These are phyloP conservation scores for Zaprionus capensis DNA, from an alignment of 1,140 invertebrate species.

Conservation along the genomic window DNA sequence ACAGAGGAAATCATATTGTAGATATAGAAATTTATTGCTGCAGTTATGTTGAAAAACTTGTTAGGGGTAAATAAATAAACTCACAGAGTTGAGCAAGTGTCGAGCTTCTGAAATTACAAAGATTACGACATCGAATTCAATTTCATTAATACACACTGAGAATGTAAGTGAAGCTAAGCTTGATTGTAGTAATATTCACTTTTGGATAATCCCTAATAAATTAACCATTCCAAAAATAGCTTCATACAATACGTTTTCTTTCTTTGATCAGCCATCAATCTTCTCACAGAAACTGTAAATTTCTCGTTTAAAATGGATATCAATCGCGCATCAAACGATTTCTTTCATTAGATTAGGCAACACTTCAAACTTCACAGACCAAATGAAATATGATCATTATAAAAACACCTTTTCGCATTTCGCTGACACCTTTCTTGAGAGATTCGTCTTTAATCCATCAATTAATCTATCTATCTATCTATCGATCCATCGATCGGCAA, in stretches of 20 bases:
- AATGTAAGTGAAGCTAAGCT: not conserved
- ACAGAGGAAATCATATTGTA: slow-evolving; percentile 62
- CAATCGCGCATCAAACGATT: slow-evolving; percentile 14
- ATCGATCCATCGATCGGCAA: slow-evolving; percentile 12
- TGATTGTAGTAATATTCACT: not conserved
- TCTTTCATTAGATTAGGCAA: slow-evolving; percentile 7
- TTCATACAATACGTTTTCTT: not conserved
- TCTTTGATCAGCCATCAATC: not conserved
- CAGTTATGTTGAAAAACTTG: slow-evolving; percentile 39
- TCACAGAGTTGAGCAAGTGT: slow-evolving; percentile 34
- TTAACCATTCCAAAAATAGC: not conserved
- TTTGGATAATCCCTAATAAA: not conserved
- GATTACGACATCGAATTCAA: slow-evolving; percentile 2
- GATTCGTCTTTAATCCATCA: slow-evolving; percentile 12
- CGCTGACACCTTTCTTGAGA: slow-evolving; percentile 13
- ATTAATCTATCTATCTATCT: slow-evolving; percentile 43
- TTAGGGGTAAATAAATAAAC: slow-evolving; percentile 52
- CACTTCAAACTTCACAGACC: not conserved
- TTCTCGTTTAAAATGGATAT: not conserved
- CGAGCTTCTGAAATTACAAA: slow-evolving; percentile 1
- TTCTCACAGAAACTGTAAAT: not conserved
- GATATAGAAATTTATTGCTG: slow-evolving; percentile 36
- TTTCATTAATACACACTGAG: not conserved
- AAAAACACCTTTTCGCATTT: slow-evolving; percentile 20
- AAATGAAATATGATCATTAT: slow-evolving; percentile 15